These are phyloP conservation scores for Phragmatobia fuliginosa DNA, from an alignment of 2,888 invertebrate genomes.

Conservation along the genomic window DNA sequence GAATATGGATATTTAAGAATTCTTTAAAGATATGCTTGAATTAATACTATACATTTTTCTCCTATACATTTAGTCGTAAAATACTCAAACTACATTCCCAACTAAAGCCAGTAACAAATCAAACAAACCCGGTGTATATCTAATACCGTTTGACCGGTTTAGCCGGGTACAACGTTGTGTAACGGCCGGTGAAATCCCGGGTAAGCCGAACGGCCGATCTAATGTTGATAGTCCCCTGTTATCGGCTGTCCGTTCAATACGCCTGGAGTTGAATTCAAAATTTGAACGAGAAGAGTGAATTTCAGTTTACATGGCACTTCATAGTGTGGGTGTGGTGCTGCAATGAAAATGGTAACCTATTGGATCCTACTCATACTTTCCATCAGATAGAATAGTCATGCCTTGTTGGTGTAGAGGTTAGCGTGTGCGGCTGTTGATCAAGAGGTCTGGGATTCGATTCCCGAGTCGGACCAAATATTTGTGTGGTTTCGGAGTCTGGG, in stretches of 20 bases:
- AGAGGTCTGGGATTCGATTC: too few species aligned
- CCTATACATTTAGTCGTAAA: neutral
- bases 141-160: slow-evolving; percentile 6
- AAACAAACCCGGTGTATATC: slow-evolving; percentile 11
- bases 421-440: too few species aligned
- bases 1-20: too few species aligned
- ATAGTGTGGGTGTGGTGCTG: too few species aligned
- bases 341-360: too few species aligned
- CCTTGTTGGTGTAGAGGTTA: too few species aligned
- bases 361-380: too few species aligned
- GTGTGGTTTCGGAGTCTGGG: too few species aligned
- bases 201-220: slow-evolving; percentile 15
- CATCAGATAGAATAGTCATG: too few species aligned
- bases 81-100: slow-evolving; percentile 2
- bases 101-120: slow-evolving; percentile 13
- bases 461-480: too few species aligned
- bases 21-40: neutral
- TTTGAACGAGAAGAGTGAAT: neutral
- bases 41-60: neutral
- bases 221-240: slow-evolving; percentile 19
- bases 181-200: slow-evolving; percentile 18
- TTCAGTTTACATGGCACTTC: neutral
- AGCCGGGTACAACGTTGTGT: slow-evolving; percentile 16
- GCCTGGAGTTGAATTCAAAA: slow-evolving; percentile 13
- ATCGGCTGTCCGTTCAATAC: slow-evolving; percentile 17